Base-by-base conservation (phyloP, 2,113 vertebrate species). In the Anser brachyrhynchus region DNA sequence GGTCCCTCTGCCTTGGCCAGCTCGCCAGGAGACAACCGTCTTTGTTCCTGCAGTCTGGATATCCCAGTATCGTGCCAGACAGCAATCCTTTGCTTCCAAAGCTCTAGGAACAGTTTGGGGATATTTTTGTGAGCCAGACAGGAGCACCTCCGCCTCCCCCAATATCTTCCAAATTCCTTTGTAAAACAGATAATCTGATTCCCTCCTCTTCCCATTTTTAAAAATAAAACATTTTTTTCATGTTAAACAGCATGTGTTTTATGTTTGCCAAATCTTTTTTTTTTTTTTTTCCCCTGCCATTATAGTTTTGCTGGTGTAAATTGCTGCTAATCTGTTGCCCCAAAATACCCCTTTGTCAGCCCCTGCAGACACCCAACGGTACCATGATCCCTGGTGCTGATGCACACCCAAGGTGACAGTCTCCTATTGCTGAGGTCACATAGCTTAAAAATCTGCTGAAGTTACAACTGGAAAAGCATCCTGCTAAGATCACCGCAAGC, bases 401-500 rank as follows among this genome's bases (percentile, higher is more conserved):
- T 11, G 13, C 2, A 6, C 29, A 1, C 62, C 2, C 21, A 41
- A 35, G 55, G n/a, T 26, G 35, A 57, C 14, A 28, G 9, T 3
- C 12, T 26, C 52, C 67, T 10, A 2, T 6, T 8, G 37, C 81
- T 16, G 29, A 33, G 43, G 31, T 14, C 43, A 31, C 44, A 8
- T 5, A 29, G 10, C 39, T 17, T 5, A 13, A 15, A 20, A 14
- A 46, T 46, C 58, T 17, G 13, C 55, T 29, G 55, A 29, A 70
- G 22, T 21, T 37, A 12, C 28, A 10, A 3, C 59, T 25, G 18
- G 22, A 25, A 74, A 84, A 55, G 3, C 54, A 26, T 35, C 39
- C 31, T 4, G 9, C 1, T 6, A 12, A 82, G 21, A 19, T 22
- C 44, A 18, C 29, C 28, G 2, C 51, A 7, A 0, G 8, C 46